A percentile compares a stretch with the other conserved stretches of the same genome.
Evolutionary conservation across 1,140 invertebrate genomes (phyloP).

Genomic region (Pseudomyrmex cubaensis): DNA sequence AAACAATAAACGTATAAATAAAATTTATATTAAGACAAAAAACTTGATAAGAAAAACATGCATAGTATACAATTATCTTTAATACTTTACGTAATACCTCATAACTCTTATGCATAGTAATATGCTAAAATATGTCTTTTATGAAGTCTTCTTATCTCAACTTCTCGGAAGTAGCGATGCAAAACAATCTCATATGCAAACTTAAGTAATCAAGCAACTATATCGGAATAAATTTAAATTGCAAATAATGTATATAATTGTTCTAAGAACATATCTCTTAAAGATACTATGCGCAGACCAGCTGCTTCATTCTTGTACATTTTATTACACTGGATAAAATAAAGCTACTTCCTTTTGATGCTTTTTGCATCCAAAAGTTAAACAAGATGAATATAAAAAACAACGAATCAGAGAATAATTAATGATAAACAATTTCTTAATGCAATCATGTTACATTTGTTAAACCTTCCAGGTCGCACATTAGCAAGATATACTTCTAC

Average conservation of each 20-base stretch:
- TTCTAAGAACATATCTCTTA: constrained; percentile 5
- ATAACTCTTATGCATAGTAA: neutral
- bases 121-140: constrained; percentile 16
- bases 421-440: no score
- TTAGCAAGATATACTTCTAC: neutral
- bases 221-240: constrained; percentile 44
- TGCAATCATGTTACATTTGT: neutral
- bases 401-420: neutral
- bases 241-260: constrained; percentile 8
- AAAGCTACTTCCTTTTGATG: neutral
- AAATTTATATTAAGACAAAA: constrained; percentile 1
- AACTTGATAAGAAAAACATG: neutral
- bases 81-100: neutral
- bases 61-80: neutral
- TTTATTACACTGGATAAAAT: constrained; percentile 3
- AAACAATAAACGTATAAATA: constrained; percentile 13
- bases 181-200: neutral
- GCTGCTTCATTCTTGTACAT: constrained; percentile 31
- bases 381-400: neutral
- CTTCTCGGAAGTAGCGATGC: constrained; percentile 7
- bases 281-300: constrained; percentile 14
- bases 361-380: neutral
- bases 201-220: constrained; percentile 8
- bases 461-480: constrained; percentile 13
- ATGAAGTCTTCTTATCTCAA: constrained; percentile 31